Evolutionary conservation across 2,797 vertebrate species (phyloP).

Genomic region (Sylvilagus floridanus): DNA sequence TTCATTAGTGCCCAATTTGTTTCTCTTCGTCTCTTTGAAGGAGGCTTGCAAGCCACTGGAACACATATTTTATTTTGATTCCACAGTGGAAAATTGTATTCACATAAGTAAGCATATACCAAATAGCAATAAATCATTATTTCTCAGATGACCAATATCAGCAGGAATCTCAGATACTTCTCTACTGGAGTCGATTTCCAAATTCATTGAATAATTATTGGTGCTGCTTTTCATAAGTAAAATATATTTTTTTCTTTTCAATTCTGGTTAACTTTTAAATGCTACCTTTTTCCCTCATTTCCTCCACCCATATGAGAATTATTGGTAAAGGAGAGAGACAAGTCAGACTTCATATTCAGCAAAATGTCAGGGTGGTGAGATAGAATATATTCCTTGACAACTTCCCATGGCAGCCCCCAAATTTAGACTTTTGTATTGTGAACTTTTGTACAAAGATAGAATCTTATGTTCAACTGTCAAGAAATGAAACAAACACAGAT

Average conservation of each 20-base stretch:
- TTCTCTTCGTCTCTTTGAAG: slow-evolving; percentile 82
- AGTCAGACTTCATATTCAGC: slow-evolving; percentile 28
- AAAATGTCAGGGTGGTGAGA: slow-evolving; percentile 35
- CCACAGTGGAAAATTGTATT: slow-evolving; percentile 85
- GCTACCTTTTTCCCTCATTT: slow-evolving; percentile 66
- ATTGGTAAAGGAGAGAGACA: slow-evolving; percentile 20
- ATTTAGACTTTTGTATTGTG: not conserved
- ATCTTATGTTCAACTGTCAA: not conserved
- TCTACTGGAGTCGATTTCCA: slow-evolving; percentile 88
- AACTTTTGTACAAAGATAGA: slow-evolving; percentile 7
- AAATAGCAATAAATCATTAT: slow-evolving; percentile 89
- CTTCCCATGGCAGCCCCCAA: not conserved
- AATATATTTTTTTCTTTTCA: slow-evolving; percentile 81
- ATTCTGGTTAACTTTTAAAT: slow-evolving; percentile 81
- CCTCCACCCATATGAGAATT: slow-evolving; percentile 66
- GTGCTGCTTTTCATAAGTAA: slow-evolving; percentile 86
- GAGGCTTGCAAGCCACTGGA: slow-evolving; percentile 79
- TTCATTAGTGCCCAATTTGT: slow-evolving; percentile 85
- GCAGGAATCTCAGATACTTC: slow-evolving; percentile 88
- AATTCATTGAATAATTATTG: slow-evolving; percentile 91
- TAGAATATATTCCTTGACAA: not conserved
- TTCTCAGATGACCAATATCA: slow-evolving; percentile 90
- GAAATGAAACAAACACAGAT: slow-evolving; percentile 30
- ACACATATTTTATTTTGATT: slow-evolving; percentile 86
- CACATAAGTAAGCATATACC: slow-evolving; percentile 85